Percentiles rank a stretch among this genome's conserved stretches.
phyloP scores from a whole-genome alignment of 2,113 vertebrate species.

The Heterotis niloticus region DNA sequence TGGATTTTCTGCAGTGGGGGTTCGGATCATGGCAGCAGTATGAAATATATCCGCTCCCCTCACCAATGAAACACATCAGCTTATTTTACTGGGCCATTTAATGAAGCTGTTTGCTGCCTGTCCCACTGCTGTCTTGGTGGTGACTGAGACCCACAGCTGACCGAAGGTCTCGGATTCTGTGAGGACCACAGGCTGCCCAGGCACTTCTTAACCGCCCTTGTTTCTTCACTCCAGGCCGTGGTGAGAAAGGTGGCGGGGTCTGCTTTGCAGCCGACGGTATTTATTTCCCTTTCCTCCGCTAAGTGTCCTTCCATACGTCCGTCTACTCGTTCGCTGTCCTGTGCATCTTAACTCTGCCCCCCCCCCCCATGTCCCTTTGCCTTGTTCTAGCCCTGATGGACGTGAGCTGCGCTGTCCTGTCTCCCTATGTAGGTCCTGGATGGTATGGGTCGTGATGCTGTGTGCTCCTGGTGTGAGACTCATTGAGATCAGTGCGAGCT shows the following conservation, averaged over 20 bases:
- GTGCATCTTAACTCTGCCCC: neutral
- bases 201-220: conserved; percentile 41
- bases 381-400: neutral
- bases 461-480: too few species aligned
- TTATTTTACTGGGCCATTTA: conserved; percentile 1
- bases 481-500: too few species aligned
- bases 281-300: conserved; percentile 54
- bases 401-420: neutral
- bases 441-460: neutral
- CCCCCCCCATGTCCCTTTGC: neutral
- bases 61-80: neutral
- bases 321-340: conserved; percentile 1
- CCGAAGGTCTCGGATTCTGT: neutral
- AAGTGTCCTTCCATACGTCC: conserved; percentile 36
- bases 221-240: conserved; percentile 60
- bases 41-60: neutral
- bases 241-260: conserved; percentile 52
- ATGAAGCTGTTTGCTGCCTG: neutral
- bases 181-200: neutral
- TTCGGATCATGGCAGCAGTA: conserved; percentile 5
- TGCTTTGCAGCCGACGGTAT: conserved; percentile 56
- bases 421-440: neutral
- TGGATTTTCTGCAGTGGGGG: neutral
- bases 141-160: neutral
- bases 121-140: neutral